Conservation (phyloP, 2,888 invertebrate species). For the Heliconius sara region DNA sequence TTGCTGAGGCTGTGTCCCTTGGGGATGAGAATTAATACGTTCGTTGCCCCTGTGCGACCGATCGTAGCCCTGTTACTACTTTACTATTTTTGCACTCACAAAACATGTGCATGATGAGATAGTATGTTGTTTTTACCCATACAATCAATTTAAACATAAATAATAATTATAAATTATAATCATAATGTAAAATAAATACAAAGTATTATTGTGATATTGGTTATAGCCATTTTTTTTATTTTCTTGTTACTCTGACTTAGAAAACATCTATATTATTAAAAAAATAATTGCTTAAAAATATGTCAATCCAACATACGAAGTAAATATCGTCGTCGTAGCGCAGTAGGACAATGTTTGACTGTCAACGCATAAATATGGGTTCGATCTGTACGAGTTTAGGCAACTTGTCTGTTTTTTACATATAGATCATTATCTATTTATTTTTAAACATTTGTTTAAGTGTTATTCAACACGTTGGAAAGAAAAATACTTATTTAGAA, state of each 20-base stretch:
- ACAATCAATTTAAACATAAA: neutral
- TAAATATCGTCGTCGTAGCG: neutral
- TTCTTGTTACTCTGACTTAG: too few relatives aligned
- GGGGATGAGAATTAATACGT: slow-evolving; percentile 66
- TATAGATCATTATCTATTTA: neutral
- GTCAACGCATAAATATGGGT: neutral
- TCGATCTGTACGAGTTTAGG: neutral
- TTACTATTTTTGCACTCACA: slow-evolving; percentile 43
- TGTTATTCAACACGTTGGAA: too few relatives aligned
- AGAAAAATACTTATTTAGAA: too few relatives aligned
- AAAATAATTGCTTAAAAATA: neutral
- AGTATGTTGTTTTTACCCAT: slow-evolving; percentile 1
- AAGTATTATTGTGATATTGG: neutral
- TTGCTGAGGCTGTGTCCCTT: slow-evolving; percentile 49
- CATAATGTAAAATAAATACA: neutral
- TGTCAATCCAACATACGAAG: neutral
- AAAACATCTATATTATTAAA: neutral
- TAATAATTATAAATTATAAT: too few relatives aligned
- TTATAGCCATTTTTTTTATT: too few relatives aligned
- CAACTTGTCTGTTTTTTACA: too few relatives aligned
- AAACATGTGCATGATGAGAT: slow-evolving; percentile 7
- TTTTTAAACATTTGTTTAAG: too few relatives aligned
- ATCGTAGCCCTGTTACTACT: slow-evolving; percentile 44
- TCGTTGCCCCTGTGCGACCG: slow-evolving; percentile 60
- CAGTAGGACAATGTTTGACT: neutral